These are phyloP conservation scores for Hyalella azteca DNA, from an alignment of 2,888 invertebrate species.

Conservation along the genomic window DNA sequence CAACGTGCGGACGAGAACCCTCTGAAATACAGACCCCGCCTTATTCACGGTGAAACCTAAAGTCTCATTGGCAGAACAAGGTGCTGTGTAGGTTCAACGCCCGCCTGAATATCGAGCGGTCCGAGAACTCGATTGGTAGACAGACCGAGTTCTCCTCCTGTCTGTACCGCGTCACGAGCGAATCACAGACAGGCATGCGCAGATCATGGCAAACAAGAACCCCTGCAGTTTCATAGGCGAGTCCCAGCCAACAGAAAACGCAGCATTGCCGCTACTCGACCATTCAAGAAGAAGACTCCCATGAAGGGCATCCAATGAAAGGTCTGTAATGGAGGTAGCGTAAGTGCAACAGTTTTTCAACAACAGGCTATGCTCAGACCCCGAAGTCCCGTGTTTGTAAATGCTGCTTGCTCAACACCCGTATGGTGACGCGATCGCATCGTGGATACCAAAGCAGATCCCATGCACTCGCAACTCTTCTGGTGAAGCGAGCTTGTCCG, in stretches of 20 bases:
- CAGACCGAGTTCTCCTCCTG: not conserved
- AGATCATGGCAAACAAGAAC: not conserved
- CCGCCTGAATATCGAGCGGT: not conserved
- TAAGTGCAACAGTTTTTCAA: constrained; percentile 36
- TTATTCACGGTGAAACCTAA: not conserved
- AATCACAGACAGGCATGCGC: not conserved
- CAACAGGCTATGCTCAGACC: not conserved
- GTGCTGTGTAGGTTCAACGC: not conserved
- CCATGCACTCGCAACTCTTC: no score
- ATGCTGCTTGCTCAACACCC: constrained; percentile 4
- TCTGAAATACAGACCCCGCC: not conserved
- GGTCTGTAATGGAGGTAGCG: constrained; percentile 17
- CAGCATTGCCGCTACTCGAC: not conserved
- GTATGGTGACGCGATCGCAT: no score
- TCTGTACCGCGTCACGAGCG: not conserved
- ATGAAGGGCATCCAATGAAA: not conserved
- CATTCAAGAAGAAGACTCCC: not conserved
- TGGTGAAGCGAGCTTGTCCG: no score
- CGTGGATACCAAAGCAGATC: no score
- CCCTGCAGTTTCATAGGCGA: not conserved
- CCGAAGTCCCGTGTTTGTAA: constrained; percentile 26
- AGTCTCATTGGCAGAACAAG: not conserved
- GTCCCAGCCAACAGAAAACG: not conserved
- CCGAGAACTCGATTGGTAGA: not conserved
- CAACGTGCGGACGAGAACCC: not conserved